phyloP scores from a whole-genome alignment of 2,113 vertebrate species.

The Laterallus jamaicensis region DNA sequence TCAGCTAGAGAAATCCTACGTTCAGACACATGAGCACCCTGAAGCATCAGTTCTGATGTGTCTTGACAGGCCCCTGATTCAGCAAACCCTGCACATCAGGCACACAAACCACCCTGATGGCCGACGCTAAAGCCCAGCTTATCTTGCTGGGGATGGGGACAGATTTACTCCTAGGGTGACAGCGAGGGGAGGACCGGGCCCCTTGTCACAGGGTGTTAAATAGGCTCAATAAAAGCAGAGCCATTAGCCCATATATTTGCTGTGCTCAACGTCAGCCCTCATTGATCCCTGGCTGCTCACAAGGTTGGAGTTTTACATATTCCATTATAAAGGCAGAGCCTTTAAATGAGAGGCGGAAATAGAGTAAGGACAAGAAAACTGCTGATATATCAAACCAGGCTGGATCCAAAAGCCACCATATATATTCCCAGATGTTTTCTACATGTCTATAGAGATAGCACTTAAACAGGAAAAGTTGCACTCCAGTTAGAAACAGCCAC shows the following conservation, averaged over 20 bases:
- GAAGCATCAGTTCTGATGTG: background rate
- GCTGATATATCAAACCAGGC: background rate
- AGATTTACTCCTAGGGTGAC: background rate
- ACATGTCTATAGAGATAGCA: background rate
- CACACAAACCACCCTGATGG: background rate
- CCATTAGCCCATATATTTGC: background rate
- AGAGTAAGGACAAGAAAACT: background rate
- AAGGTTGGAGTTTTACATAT: conserved; percentile 10
- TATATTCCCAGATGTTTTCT: background rate
- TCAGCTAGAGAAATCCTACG: background rate
- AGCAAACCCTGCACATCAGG: background rate
- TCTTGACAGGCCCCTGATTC: background rate
- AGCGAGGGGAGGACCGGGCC: background rate
- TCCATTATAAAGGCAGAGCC: background rate
- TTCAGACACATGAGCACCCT: background rate
- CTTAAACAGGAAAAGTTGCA: background rate
- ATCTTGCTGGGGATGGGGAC: background rate
- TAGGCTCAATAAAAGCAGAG: background rate
- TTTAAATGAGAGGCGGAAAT: background rate
- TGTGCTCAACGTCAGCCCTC: background rate
- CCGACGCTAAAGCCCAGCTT: background rate
- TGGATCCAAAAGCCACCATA: background rate
- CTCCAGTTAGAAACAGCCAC: background rate
- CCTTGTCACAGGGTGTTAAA: background rate
- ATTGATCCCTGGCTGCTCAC: background rate